Conservation (phyloP, 2,797 vertebrate genomes). For the Podargus strigoides region DNA sequence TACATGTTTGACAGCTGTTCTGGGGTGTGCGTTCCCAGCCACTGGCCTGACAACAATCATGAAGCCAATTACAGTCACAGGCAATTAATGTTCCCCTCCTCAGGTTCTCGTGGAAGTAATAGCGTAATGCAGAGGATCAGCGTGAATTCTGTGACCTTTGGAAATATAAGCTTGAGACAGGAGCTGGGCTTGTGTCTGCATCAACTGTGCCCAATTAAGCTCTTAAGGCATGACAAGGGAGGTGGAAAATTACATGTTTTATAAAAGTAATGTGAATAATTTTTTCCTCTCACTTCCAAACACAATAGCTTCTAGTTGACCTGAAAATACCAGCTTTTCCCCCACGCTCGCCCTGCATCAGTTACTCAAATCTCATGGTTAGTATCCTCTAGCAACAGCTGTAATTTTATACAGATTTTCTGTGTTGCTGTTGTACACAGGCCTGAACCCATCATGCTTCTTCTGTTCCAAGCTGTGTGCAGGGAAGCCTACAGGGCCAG, state of each 20-base stretch:
- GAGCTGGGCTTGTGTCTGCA: not conserved
- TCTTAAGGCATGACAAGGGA: conserved; percentile 46
- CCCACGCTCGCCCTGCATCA: not conserved
- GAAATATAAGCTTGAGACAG: conserved; percentile 41
- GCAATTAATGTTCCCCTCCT: conserved; percentile 75
- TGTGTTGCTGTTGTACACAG: not conserved
- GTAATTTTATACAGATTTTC: not conserved
- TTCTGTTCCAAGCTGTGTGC: not conserved
- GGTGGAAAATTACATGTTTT: conserved; percentile 33
- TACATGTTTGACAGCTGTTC: conserved; percentile 74
- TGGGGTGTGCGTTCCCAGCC: conserved; percentile 63
- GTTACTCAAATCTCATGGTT: not conserved
- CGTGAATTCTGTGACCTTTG: conserved; percentile 72
- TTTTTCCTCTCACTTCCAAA: not conserved
- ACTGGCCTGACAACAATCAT: conserved; percentile 51
- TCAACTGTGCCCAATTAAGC: conserved; percentile 54
- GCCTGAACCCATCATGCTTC: not conserved
- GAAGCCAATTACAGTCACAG: conserved; percentile 74
- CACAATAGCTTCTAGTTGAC: conserved; percentile 1
- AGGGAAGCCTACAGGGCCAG: not conserved
- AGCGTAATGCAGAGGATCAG: conserved; percentile 48
- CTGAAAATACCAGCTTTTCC: conserved; percentile 1
- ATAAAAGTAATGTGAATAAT: not conserved
- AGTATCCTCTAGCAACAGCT: not conserved
- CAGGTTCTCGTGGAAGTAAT: conserved; percentile 59